Conservation (phyloP, 2,888 invertebrate genomes). For the Dastarcus helophoroides region DNA sequence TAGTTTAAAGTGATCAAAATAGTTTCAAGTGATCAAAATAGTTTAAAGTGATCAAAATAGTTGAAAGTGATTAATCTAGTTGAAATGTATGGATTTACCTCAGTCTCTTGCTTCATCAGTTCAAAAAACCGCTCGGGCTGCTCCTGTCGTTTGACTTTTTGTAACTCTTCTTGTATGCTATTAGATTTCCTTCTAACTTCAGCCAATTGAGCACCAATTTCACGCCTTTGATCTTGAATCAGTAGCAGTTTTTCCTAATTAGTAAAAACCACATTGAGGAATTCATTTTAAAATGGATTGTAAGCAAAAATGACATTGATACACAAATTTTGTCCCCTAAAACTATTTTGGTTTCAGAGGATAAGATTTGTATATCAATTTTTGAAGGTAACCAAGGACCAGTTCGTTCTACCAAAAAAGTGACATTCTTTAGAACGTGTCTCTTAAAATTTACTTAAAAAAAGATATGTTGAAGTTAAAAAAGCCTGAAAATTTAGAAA, state of each 20-base stretch:
- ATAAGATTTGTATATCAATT: too few relatives aligned
- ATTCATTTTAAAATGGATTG: not conserved
- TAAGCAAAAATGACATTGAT: not conserved
- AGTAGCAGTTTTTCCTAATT: conserved; percentile 49
- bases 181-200: conserved; percentile 53
- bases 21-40: too few relatives aligned
- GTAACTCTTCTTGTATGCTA: conserved; percentile 62
- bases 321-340: too few relatives aligned
- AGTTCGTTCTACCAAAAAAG: too few relatives aligned
- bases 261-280: not conserved
- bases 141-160: conserved; percentile 65
- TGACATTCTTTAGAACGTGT: conserved; percentile 1
- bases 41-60: too few relatives aligned
- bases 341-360: too few relatives aligned
- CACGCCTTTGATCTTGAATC: conserved; percentile 54
- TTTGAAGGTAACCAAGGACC: too few relatives aligned
- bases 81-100: conserved; percentile 40
- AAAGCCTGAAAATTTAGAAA: too few relatives aligned
- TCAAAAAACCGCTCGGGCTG: conserved; percentile 54
- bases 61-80: too few relatives aligned
- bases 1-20: too few relatives aligned
- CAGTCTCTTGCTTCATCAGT: conserved; percentile 58
- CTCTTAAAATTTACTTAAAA: conserved; percentile 1
- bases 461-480: too few relatives aligned
- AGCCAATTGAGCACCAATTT: conserved; percentile 48